phyloP scores from a whole-genome alignment of 1,140 invertebrate genomes.

The Archegozetes longisetosus region DNA sequence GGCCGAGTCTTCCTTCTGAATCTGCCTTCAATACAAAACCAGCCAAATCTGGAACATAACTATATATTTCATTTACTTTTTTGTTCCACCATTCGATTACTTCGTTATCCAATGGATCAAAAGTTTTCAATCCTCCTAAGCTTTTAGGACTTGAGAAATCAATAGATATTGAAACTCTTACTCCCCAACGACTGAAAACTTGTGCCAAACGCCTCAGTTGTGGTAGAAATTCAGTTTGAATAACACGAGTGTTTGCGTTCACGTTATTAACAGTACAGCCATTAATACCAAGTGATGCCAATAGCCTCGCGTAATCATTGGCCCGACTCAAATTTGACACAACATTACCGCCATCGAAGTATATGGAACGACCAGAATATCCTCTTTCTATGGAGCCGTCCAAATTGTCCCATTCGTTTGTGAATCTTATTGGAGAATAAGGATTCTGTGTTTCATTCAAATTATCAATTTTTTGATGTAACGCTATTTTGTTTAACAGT shows the following conservation, averaged over 20 bases:
- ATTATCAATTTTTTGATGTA: neutral
- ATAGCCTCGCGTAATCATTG: neutral
- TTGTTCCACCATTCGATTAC: neutral
- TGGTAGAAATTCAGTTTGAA: neutral
- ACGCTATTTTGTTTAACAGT: neutral
- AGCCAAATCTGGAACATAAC: neutral
- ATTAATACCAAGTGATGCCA: neutral
- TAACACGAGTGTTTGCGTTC: neutral
- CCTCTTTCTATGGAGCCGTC: neutral
- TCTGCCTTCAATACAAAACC: neutral
- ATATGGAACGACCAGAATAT: neutral
- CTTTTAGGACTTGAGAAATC: neutral
- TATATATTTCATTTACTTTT: neutral
- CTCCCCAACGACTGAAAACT: neutral
- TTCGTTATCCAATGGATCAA: neutral
- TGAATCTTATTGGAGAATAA: neutral
- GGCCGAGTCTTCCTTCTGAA: neutral
- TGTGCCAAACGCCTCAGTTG: neutral
- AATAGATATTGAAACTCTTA: neutral
- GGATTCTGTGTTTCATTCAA: neutral
- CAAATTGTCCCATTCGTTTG: neutral
- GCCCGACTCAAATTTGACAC: neutral
- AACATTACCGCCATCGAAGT: neutral
- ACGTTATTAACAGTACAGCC: neutral
- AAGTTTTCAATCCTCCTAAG: neutral